Base-by-base conservation (phyloP, 1,140 invertebrate species). In the Rhopalosiphum padi region DNA sequence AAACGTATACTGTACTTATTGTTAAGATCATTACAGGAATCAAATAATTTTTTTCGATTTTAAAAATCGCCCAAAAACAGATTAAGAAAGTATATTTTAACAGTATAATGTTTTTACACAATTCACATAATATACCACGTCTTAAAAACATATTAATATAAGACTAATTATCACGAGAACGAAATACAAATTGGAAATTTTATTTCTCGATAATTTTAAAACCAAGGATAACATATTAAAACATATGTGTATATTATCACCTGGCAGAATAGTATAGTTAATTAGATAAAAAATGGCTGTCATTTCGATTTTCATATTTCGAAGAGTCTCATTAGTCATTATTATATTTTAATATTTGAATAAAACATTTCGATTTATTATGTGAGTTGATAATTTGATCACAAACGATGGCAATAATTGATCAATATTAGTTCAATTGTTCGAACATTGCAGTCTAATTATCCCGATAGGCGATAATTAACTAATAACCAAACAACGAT, bases 391-490 rank as follows among this genome's bases (percentile, higher is more conserved):
- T 37, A 30, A 21, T 90, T 60, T 41, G 23, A 43, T 90, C 25
- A 68, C 55, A 8, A 68, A 68, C 41, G 22, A 55, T 5, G 37
- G 25, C 30, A 5, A 90, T 77, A n/a, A 90, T 43, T 43, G 89
- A 43, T 90, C 89, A 90, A 90, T 90, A n/a, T 90, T 90, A 25
- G 53, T 90, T 60, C 89, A 90, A 68, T 68, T 90, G 89, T 90
- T 90, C 37, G 89, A 68, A 90, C 89, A 30, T 37, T 18, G 25
- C 60, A 77, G 60, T 43, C 3, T 68, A 43, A 90, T 90, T n/a
- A 22, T 60, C 41, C 37, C 53, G 15, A 51, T 51, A 51, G 48
- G 48, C 18, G 41, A 89, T 43, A 25, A 43, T 90, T 37, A 87
- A 87, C 2, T 90, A 90, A 68, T 68, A 68, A 90, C 37, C 41